Conservation (phyloP, 2,113 vertebrate genomes). For the Puma concolor region DNA sequence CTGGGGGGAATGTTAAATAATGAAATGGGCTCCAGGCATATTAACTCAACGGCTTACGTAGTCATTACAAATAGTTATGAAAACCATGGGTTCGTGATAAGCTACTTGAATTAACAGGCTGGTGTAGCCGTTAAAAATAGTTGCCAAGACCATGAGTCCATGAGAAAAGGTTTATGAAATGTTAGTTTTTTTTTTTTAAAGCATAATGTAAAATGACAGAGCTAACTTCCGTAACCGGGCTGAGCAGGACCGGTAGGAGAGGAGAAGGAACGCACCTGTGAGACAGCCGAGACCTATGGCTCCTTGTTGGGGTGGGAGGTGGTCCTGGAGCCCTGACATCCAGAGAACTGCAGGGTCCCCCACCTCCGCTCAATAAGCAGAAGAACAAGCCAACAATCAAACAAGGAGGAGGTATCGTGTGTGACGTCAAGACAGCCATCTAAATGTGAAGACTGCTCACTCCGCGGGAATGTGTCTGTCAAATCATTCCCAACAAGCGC, state of each 20-base stretch:
- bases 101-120: not conserved
- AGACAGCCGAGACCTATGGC: not conserved
- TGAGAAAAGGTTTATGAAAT: slow-evolving; percentile 10
- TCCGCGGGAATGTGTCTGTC: not conserved
- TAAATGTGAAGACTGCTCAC: not conserved
- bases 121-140: not conserved
- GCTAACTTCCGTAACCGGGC: not conserved
- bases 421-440: not conserved
- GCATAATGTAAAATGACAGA: not conserved
- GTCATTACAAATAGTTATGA: not conserved
- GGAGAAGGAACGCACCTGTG: no score
- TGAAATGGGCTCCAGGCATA: not conserved
- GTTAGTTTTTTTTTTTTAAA: not conserved
- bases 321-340: not conserved
- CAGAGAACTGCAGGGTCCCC: not conserved
- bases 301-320: not conserved
- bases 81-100: not conserved
- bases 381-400: not conserved
- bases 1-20: not conserved
- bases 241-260: no score
- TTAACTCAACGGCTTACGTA: not conserved
- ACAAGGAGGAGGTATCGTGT: not conserved
- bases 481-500: not conserved
- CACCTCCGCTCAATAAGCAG: not conserved
- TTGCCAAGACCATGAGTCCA: not conserved